phyloP scores from a whole-genome alignment of 2,113 vertebrate genomes.

The Cyprinodon tularosa region DNA sequence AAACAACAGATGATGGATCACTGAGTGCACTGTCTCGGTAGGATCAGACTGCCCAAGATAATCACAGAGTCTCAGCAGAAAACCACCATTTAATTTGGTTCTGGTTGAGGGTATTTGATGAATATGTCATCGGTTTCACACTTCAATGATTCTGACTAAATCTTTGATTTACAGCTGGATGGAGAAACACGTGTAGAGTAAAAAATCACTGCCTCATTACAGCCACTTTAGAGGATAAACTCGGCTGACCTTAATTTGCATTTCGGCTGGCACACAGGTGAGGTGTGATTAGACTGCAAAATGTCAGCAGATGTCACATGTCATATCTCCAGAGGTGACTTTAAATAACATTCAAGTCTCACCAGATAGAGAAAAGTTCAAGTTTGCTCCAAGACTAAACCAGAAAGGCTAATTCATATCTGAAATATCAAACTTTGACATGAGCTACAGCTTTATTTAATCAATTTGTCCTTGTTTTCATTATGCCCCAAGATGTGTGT shows the following conservation, averaged over 20 bases:
- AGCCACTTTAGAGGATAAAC: not conserved
- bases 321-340: constrained; percentile 54
- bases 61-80: constrained; percentile 46
- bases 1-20: constrained; percentile 62
- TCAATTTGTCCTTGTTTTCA: too few relatives aligned
- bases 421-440: not conserved
- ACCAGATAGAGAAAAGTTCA: not conserved
- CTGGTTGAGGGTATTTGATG: constrained; percentile 38
- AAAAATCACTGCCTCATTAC: constrained; percentile 16
- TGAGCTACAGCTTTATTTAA: not conserved
- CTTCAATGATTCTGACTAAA: constrained; percentile 23
- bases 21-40: constrained; percentile 43
- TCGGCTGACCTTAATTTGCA: not conserved
- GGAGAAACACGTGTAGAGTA: constrained; percentile 12
- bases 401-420: not conserved
- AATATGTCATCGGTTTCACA: constrained; percentile 38
- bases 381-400: not conserved
- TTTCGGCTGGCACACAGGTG: not conserved
- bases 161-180: constrained; percentile 28
- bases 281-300: constrained; percentile 39
- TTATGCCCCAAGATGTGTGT: too few relatives aligned
- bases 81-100: constrained; percentile 53
- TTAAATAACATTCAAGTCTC: constrained; percentile 22
- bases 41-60: constrained; percentile 62
- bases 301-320: constrained; percentile 71